These are phyloP conservation scores for Petrocephalus zakoni DNA, from an alignment of 2,113 vertebrate species.

Conservation along the genomic window DNA sequence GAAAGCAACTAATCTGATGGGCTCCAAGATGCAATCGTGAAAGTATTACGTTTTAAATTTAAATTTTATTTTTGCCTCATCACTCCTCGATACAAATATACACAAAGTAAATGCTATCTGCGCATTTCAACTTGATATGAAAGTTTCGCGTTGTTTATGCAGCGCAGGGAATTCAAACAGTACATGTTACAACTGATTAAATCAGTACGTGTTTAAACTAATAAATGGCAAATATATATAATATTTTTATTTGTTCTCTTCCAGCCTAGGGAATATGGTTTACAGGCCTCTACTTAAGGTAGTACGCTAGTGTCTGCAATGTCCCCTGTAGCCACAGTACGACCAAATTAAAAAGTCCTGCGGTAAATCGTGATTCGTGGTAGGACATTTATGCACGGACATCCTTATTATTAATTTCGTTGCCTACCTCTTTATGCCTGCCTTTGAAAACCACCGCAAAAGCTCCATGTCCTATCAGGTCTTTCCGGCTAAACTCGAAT, in stretches of 20 bases:
- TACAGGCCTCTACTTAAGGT: conserved; percentile 16
- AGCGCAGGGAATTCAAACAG: not conserved
- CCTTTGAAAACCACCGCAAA: conserved; percentile 97
- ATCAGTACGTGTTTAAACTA: not conserved
- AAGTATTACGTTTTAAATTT: not conserved
- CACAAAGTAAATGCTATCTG: not conserved
- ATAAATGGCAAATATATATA: not conserved
- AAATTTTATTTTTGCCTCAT: not conserved
- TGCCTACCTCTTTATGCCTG: conserved; percentile 81
- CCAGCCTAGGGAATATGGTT: not conserved
- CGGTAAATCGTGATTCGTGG: not conserved
- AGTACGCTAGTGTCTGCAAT: not conserved
- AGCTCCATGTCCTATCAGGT: conserved; percentile 88
- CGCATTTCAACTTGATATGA: not conserved
- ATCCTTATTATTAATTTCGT: not conserved
- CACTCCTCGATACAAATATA: not conserved
- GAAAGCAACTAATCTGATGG: not conserved
- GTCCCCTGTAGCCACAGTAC: not conserved
- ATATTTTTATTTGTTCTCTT: not conserved
- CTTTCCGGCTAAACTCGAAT: conserved; percentile 91
- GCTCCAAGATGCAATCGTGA: not conserved
- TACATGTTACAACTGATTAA: not conserved
- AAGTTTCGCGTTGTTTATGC: not conserved
- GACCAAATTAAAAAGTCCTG: not conserved
- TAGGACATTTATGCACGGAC: not conserved